Evolutionary conservation across 2,888 invertebrate species (phyloP), one percentile per base, ranked within the genome.

Genomic region (Paralinhomoeus sp.): DNA sequence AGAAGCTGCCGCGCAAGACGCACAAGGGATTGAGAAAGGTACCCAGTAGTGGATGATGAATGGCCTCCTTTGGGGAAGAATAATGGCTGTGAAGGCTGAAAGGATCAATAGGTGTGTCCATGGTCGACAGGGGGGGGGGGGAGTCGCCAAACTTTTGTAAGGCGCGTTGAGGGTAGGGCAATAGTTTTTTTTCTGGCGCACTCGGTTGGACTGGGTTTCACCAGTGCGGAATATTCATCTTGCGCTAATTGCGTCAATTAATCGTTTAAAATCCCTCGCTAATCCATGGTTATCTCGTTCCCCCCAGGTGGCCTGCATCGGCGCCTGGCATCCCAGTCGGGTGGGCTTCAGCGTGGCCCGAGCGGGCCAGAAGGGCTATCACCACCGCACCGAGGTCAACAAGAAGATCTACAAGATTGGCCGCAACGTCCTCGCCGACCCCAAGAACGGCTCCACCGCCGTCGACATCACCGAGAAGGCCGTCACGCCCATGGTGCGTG

Each of bases 241-340:
- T n/a, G n/a, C n/a, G n/a, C n/a, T n/a, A n/a, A n/a, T n/a, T n/a
- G n/a, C n/a, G 9, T 31, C 31, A 31, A 31, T 12, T 12, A 31
- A 12, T 31, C 15, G 9, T 9, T 31, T 31, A 15, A 31, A 31
- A 31, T 15, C 15, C 31, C 15, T 31, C 31, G 12, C 15, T 31
- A 31, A 15, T 31, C 31, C n/a, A n/a, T n/a, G n/a, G n/a, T n/a
- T n/a, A n/a, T n/a, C n/a, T n/a, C 5, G 22, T 47, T 27, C 76
- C 20, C 20, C 15, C 84, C 50, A 97, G 68, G 97, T 99, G 47
- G 97, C 97, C 57, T 99, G 97, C 78, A 97, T 97, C 70, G 97
- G 97, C 65, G 97, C 97, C 2, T 99, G 97, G 97, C 97, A 97
- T 93, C 97, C 97, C 54, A 85, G 87, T 62, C 77, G 97, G 66